A percentile compares a stretch with the other conserved stretches of the same genome.
phyloP scores from a whole-genome alignment of 2,888 invertebrate species.

The Erebia palarica region DNA sequence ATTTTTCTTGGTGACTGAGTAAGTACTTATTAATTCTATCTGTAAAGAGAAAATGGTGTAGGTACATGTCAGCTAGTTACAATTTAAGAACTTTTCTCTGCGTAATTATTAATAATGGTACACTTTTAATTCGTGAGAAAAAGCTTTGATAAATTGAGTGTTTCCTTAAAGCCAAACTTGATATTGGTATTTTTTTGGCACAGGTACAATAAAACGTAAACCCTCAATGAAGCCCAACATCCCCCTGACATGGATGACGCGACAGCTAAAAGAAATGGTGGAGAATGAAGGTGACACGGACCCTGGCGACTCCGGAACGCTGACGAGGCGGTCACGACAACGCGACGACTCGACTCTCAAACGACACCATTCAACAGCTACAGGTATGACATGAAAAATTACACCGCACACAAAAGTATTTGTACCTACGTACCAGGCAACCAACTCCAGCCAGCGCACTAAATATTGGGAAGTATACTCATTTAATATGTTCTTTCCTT shows the following conservation, averaged over 20 bases:
- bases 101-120: too few relatives aligned
- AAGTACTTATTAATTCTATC: too few relatives aligned
- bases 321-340: slow-evolving; percentile 79
- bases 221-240: slow-evolving; percentile 96
- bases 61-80: too few relatives aligned
- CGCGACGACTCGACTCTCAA: slow-evolving; percentile 70
- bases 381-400: slow-evolving; percentile 34
- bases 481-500: too few relatives aligned
- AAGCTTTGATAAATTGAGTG: too few relatives aligned
- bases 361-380: slow-evolving; percentile 63
- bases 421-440: too few relatives aligned
- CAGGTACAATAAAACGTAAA: slow-evolving; percentile 94
- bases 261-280: slow-evolving; percentile 94
- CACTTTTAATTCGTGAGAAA: too few relatives aligned
- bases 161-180: not conserved
- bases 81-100: too few relatives aligned
- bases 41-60: too few relatives aligned
- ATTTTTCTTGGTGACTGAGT: too few relatives aligned
- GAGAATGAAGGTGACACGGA: slow-evolving; percentile 81
- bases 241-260: slow-evolving; percentile 94
- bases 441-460: too few relatives aligned
- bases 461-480: too few relatives aligned
- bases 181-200: slow-evolving; percentile 19
- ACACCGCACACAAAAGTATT: not conserved
- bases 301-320: slow-evolving; percentile 69